Evolutionary conservation across 2,888 invertebrate genomes (phyloP), one percentile per base, ranked within the genome.

Genomic region (Meandrusa payeni): DNA sequence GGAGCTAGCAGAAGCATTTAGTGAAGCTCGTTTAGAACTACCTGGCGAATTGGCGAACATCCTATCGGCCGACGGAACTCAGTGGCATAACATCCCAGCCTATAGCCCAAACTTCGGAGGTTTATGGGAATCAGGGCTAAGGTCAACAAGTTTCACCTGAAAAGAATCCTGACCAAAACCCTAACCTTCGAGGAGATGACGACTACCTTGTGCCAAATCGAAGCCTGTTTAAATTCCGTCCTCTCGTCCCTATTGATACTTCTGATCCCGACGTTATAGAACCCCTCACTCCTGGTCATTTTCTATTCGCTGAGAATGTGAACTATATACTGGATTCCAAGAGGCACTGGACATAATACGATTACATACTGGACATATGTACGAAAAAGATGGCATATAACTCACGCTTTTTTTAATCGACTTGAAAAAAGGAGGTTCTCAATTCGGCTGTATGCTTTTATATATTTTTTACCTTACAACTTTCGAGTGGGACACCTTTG

Each of bases 11-110:
- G 31, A 26, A 3, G 41, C 50, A 4, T 52, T 40, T 40, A 11
- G 33, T 11, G 46, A 48, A 24, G 45, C 45, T 1, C 43, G 38
- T 3, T 20, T 47, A 24, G 39, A 15, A 15, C 15, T 15, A 15
- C 15, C 15, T 15, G 15, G 29, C 6, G 2, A 17, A 1, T 27
- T 48, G 9, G 26, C 22, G 2, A 24, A 46, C 13, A 5, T 17
- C 4, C n/a, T 44, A 11, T 49, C 50, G 2, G 11, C 19, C 2
- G 50, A 57, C 5, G 48, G 49, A 0, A 54, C 52, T 2, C 46
- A 50, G 11, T 54, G 51, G 54, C 51, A 55, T 23, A 50, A 48
- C 17, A 52, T 55, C 5, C 57, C 55, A 7, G 41, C 53, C 1
- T 37, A 50, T 3, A 48, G 43, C 4, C 55, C 55, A 6, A 37